phyloP scores from a whole-genome alignment of 2,113 vertebrate species.

The Cyprinodon brontotheroides region DNA sequence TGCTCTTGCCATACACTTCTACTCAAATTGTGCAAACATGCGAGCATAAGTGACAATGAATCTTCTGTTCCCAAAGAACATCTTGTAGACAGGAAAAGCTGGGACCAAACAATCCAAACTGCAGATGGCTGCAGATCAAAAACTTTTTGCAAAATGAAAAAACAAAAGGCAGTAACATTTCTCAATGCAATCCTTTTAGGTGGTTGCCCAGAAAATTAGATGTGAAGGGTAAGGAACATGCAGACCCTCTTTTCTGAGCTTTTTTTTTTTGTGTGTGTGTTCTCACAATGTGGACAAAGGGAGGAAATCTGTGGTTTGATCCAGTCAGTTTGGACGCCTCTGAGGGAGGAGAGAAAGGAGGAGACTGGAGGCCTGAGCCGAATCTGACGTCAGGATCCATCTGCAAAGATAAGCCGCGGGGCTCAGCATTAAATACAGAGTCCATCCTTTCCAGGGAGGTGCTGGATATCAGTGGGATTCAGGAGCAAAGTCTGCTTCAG shows the following conservation, averaged over 20 bases:
- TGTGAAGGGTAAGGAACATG: neutral
- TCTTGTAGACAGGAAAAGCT: neutral
- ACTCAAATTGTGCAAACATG: neutral
- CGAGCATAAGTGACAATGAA: neutral
- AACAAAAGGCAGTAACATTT: neutral
- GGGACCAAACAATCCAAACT: neutral
- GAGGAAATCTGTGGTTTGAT: neutral
- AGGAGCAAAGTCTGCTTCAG: neutral
- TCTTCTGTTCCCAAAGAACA: neutral
- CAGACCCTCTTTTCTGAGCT: neutral
- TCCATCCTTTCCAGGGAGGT: constrained; percentile 62
- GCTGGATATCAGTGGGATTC: neutral
- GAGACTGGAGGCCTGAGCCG: constrained; percentile 6
- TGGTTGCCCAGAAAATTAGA: neutral
- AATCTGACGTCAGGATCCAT: constrained; percentile 89
- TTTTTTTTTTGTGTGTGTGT: neutral
- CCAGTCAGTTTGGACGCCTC: neutral
- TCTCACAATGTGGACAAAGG: neutral
- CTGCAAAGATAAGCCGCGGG: constrained; percentile 86
- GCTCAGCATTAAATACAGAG: constrained; percentile 85
- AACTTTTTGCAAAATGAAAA: neutral
- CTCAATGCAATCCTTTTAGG: neutral
- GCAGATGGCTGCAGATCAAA: neutral
- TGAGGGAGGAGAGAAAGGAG: constrained; percentile 23
- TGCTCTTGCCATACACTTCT: neutral